phyloP scores from a whole-genome alignment of 2,113 vertebrate genomes.

The Rhizomys pruinosus region DNA sequence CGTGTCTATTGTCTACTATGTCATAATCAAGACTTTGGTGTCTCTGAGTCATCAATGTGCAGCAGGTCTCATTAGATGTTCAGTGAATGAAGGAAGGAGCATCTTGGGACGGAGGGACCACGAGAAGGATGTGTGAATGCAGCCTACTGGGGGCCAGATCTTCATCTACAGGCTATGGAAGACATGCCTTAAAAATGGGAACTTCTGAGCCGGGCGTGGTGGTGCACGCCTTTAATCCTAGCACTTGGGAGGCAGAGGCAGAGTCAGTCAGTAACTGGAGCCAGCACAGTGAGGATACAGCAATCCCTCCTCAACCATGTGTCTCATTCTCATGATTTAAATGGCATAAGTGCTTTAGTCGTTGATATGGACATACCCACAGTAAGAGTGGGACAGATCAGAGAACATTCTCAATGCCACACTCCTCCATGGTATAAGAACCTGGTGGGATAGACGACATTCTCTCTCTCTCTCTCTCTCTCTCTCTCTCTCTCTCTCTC shows the following conservation, averaged over 20 bases:
- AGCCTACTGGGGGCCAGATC: too few relatives aligned
- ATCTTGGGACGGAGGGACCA: neutral
- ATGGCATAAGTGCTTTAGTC: neutral
- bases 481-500: too few relatives aligned
- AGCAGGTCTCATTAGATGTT: neutral
- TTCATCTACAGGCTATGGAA: neutral
- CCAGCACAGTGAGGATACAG: neutral
- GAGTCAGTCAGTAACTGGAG: neutral
- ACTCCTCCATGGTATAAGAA: too few relatives aligned
- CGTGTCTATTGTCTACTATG: neutral
- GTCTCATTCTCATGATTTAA: neutral
- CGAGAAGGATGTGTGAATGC: neutral
- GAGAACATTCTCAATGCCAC: too few relatives aligned
- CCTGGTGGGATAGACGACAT: too few relatives aligned
- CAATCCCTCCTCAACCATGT: neutral
- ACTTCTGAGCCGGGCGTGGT: too few relatives aligned
- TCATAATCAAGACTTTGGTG: neutral
- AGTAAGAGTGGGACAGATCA: too few relatives aligned
- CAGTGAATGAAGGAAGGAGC: neutral
- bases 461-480: too few relatives aligned
- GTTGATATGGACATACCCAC: neutral
- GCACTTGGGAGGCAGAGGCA: too few relatives aligned
- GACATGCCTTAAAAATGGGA: neutral
- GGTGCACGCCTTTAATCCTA: too few relatives aligned
- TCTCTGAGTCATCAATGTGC: neutral